Base-by-base conservation (phyloP, 2,888 invertebrate genomes). In the Tipula helvola region DNA sequence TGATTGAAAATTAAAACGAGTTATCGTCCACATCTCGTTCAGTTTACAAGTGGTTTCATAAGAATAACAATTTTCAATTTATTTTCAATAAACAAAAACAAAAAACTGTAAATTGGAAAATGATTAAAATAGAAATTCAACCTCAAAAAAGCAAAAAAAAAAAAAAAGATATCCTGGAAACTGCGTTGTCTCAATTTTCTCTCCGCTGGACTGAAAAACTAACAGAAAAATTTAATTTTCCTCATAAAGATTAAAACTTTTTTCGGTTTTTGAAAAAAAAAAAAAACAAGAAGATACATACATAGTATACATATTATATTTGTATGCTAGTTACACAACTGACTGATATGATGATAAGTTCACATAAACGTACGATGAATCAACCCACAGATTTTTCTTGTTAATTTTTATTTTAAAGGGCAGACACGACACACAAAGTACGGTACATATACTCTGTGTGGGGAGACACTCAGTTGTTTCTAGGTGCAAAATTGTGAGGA, bases 91-190 rank as follows among this genome's bases (percentile, higher is more conserved):
- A 52, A 52, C 16, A 52, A 52, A 52, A 52, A 52, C 10, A 16
- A 52, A 52, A 52, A 71, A 28, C 18, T 71, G 28, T 71, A 28
- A 7, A 85, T 41, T 41, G 36, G 10, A 85, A 85, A 39, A 85
- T 85, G n/a, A 85, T 41, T 85, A 85, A 85, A 85, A 85, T 85
- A 85, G 85, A 85, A 41, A 85, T 8, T 36, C 3, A 42, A 42
- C 1, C 4, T 12, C 8, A 41, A 16, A 85, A 18, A 42, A 28
- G 18, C 39, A 85, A 36, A 83, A 71, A 83, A 83, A 84, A 13
- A 12, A 41, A 4, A 85, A 85, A 85, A 13, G n/a, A 8, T 39
- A 39, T 39, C 7, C 39, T 39, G 39, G 39, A 39, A 85, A 85
- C 41, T 8, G 39, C 16, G 36, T 39, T 41, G 16, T 52, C 16